phyloP scores from a whole-genome alignment of 2,113 vertebrate species.

The Nesogale talazaci region DNA sequence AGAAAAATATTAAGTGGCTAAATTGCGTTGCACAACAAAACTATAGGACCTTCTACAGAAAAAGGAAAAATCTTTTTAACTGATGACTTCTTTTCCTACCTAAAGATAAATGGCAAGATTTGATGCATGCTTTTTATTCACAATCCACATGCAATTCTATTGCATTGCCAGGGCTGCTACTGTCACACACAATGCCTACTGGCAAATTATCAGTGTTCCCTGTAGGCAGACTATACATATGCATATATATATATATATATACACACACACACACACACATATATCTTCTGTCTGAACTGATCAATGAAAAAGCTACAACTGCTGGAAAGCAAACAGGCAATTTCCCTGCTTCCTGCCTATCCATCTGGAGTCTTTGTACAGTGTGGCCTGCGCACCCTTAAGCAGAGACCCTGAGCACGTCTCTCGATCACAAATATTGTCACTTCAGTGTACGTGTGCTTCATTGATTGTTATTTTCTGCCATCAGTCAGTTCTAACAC shows the following conservation, averaged over 20 bases:
- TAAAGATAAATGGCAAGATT: conserved; percentile 26
- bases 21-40: background rate
- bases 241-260: too few relatives aligned
- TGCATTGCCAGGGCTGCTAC: background rate
- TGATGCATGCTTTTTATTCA: background rate
- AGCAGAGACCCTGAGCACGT: background rate
- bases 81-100: conserved; percentile 25
- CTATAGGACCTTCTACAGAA: conserved; percentile 15
- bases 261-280: too few relatives aligned
- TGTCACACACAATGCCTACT: background rate
- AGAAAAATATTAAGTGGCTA: conserved; percentile 43
- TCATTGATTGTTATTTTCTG: background rate
- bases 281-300: background rate
- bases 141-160: background rate
- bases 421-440: conserved; percentile 31
- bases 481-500: background rate
- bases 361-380: background rate
- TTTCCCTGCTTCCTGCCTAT: background rate
- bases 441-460: background rate
- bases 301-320: conserved; percentile 3
- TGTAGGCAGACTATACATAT: background rate
- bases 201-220: conserved; percentile 16
- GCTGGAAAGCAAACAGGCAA: background rate
- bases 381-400: background rate
- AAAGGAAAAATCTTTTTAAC: background rate